A percentile compares a stretch with the other conserved stretches of the same genome.
phyloP scores from a whole-genome alignment of 2,113 vertebrate species.

The Cettia cetti region DNA sequence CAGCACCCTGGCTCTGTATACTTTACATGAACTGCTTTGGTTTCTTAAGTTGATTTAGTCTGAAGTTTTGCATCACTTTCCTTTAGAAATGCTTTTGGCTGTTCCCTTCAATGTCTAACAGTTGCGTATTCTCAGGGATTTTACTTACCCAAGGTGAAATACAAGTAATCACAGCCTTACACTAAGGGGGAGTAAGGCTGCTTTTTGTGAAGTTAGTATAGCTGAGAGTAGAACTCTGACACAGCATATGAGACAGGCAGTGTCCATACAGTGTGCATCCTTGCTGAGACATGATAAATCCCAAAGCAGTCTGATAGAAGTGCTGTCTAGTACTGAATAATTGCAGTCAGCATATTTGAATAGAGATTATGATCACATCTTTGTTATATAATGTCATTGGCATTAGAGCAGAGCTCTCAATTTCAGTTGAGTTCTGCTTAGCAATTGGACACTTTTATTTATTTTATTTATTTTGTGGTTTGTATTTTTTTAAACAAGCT shows the following conservation, averaged over 20 bases:
- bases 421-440: background rate
- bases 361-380: background rate
- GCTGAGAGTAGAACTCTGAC: background rate
- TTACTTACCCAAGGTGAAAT: slow-evolving; percentile 41
- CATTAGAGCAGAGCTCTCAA: background rate
- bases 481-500: background rate
- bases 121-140: slow-evolving; percentile 71
- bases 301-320: slow-evolving; percentile 6
- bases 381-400: background rate
- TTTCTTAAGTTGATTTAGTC: background rate
- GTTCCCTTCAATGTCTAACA: slow-evolving; percentile 35
- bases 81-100: background rate
- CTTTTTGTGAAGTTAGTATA: background rate
- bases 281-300: background rate
- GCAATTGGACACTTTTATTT: slow-evolving; percentile 9
- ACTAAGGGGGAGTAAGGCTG: background rate
- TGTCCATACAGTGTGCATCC: background rate
- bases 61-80: background rate
- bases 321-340: background rate
- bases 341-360: background rate
- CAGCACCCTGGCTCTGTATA: background rate
- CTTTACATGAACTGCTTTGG: background rate
- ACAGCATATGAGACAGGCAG: background rate
- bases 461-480: slow-evolving; percentile 34
- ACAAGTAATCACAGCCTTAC: background rate